Evolutionary conservation across 2,113 vertebrate genomes (phyloP).

Genomic region (Toxostoma redivivum): DNA sequence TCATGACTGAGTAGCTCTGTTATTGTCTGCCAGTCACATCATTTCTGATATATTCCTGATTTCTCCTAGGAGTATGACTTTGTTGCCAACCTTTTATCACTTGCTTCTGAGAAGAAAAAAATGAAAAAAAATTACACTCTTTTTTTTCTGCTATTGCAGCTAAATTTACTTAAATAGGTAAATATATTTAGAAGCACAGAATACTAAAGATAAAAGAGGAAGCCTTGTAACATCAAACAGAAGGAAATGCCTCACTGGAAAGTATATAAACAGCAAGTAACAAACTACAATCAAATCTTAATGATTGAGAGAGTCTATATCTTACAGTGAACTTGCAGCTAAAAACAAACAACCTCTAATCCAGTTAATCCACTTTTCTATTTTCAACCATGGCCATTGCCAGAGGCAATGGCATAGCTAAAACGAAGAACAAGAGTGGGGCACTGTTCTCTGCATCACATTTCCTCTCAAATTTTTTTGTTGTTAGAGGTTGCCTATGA

Average conservation of each 20-base stretch:
- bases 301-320: neutral
- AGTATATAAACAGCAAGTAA: neutral
- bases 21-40: neutral
- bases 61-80: neutral
- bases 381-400: fast-evolving
- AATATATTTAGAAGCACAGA: neutral
- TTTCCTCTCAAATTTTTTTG: neutral
- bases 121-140: neutral
- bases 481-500: neutral
- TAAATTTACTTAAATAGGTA: neutral
- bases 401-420: neutral
- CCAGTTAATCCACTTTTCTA: neutral
- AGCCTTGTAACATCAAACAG: neutral
- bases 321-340: neutral
- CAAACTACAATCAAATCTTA: neutral
- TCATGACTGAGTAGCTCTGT: neutral
- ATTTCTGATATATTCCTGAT: neutral
- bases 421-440: neutral
- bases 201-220: neutral
- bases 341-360: neutral
- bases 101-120: neutral
- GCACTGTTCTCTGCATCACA: neutral
- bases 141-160: neutral
- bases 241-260: neutral
- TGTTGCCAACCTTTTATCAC: neutral